These are phyloP conservation scores for Mactromeris polynyma DNA, from an alignment of 2,888 invertebrate genomes.

Conservation along the genomic window DNA sequence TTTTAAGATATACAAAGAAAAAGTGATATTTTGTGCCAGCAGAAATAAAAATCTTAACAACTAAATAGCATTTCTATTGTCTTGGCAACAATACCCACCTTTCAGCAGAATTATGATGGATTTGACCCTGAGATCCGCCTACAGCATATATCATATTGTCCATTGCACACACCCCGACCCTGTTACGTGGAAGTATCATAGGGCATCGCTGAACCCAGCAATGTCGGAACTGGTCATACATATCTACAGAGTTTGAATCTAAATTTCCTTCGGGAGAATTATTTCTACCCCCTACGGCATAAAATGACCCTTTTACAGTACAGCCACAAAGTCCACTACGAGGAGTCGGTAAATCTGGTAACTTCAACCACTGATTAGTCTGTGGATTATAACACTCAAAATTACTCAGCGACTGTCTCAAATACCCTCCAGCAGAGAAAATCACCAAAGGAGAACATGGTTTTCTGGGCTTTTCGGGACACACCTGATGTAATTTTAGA, in stretches of 20 bases:
- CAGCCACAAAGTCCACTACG: slow-evolving; percentile 91
- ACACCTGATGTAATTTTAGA: slow-evolving; percentile 94
- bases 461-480: slow-evolving; percentile 92
- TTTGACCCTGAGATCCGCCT: slow-evolving; percentile 95
- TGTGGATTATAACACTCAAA: slow-evolving; percentile 96
- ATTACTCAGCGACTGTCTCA: slow-evolving; percentile 94
- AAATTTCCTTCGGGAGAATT: slow-evolving; percentile 92
- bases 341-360: slow-evolving; percentile 94
- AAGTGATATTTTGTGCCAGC: too few relatives aligned
- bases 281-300: slow-evolving; percentile 96
- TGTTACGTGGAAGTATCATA: slow-evolving; percentile 94
- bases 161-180: slow-evolving; percentile 97
- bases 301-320: slow-evolving; percentile 91
- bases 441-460: slow-evolving; percentile 95
- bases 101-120: slow-evolving; percentile 96
- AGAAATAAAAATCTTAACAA: too few relatives aligned
- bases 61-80: too few relatives aligned
- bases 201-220: slow-evolving; percentile 94
- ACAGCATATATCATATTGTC: slow-evolving; percentile 96
- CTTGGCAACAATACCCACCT: slow-evolving; percentile 90
- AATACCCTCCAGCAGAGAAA: slow-evolving; percentile 96
- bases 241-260: slow-evolving; percentile 90
- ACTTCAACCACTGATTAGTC: slow-evolving; percentile 93
- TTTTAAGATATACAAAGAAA: too few relatives aligned
- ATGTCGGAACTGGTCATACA: slow-evolving; percentile 94